phyloP scores from a whole-genome alignment of 2,888 invertebrate species.

The Hirtodrosophila cameraria region DNA sequence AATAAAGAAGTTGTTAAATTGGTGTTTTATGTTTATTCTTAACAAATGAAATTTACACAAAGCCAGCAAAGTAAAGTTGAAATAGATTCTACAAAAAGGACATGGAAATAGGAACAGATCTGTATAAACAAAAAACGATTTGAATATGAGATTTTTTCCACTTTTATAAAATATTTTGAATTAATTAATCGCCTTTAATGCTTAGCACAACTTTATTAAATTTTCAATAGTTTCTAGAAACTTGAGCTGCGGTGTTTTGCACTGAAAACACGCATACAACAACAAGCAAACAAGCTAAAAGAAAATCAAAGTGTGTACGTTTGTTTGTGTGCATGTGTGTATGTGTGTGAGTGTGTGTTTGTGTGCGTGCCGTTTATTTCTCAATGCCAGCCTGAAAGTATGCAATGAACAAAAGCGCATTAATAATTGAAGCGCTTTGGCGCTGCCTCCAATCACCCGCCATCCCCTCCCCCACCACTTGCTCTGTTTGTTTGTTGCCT shows the following conservation, averaged over 20 bases:
- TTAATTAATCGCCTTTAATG: conserved; percentile 34
- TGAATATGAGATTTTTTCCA: too few relatives aligned
- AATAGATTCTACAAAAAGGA: too few relatives aligned
- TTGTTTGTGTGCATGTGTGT: conserved; percentile 45
- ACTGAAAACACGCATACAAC: conserved; percentile 3
- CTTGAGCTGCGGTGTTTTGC: conserved; percentile 27
- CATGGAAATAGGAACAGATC: too few relatives aligned
- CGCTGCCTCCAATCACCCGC: conserved; percentile 18
- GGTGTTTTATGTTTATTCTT: too few relatives aligned
- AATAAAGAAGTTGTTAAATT: too few relatives aligned
- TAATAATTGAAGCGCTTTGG: conserved; percentile 71
- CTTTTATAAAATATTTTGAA: too few relatives aligned
- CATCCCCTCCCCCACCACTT: background rate
- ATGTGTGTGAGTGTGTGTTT: conserved; percentile 22
- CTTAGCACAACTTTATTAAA: conserved; percentile 15
- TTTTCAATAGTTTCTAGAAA: conserved; percentile 25
- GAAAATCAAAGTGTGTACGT: conserved; percentile 13
- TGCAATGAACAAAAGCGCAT: conserved; percentile 73
- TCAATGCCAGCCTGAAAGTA: conserved; percentile 72
- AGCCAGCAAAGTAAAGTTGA: too few relatives aligned
- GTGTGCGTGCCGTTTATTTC: conserved; percentile 60
- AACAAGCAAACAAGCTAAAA: background rate
- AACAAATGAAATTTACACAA: too few relatives aligned
- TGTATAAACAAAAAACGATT: too few relatives aligned
- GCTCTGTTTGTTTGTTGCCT: background rate